Conservation (phyloP, 2,113 vertebrate species). For the Todiramphus chloris region DNA sequence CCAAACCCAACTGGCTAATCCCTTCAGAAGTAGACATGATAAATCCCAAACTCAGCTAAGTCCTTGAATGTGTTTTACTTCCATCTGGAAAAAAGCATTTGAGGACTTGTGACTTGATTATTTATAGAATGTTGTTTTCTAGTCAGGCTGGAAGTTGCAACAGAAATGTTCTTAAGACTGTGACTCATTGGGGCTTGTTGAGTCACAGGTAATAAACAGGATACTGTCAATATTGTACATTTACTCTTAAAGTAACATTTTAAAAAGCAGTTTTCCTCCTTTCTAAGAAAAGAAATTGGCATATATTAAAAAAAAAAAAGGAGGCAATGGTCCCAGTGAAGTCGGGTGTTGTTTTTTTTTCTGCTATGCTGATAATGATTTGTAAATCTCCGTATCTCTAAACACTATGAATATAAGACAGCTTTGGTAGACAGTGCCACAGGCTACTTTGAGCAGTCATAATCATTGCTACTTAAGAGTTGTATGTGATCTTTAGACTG, state of each 20-base stretch:
- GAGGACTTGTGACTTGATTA: background rate
- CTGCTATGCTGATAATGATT: background rate
- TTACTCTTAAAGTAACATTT: background rate
- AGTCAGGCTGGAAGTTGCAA: constrained; percentile 1
- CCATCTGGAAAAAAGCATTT: background rate
- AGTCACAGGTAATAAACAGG: constrained; percentile 37
- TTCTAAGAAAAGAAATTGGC: background rate
- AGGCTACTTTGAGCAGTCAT: background rate
- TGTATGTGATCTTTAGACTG: background rate
- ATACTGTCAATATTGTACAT: background rate
- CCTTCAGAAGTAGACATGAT: background rate
- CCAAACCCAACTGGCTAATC: background rate
- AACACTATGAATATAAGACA: background rate
- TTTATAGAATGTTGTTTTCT: constrained; percentile 34
- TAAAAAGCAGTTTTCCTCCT: background rate
- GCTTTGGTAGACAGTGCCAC: background rate
- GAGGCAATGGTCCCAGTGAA: background rate
- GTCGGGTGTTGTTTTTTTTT: background rate
- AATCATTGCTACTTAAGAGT: background rate
- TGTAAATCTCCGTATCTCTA: background rate
- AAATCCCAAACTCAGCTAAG: background rate
- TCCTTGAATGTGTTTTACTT: background rate
- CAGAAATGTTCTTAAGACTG: background rate
- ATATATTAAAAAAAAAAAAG: background rate
- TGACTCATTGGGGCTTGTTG: constrained; percentile 5